These are phyloP conservation scores for Itoplectis maculator DNA, from an alignment of 2,888 invertebrate genomes.

Conservation along the genomic window DNA sequence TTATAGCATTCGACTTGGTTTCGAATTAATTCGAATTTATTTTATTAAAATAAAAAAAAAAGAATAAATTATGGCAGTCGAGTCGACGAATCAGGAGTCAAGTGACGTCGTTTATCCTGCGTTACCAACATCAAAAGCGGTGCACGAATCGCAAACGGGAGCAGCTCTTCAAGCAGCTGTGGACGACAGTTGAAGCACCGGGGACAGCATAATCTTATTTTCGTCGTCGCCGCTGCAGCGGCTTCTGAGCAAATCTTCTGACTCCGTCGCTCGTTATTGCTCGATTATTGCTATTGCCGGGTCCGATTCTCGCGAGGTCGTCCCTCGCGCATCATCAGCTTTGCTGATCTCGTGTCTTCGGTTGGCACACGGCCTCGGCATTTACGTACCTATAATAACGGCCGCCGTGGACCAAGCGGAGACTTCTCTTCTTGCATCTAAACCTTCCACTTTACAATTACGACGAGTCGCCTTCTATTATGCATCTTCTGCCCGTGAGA, in stretches of 20 bases:
- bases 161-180: conserved; percentile 26
- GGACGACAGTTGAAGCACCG: conserved; percentile 38
- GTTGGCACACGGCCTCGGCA: conserved; percentile 71
- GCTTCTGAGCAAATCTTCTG: conserved; percentile 60
- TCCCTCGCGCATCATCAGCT: conserved; percentile 59
- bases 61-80: too few relatives aligned
- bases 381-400: conserved; percentile 72
- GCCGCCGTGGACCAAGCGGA: conserved; percentile 17
- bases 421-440: conserved; percentile 47
- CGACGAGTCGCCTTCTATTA: not conserved
- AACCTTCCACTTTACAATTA: conserved; percentile 19
- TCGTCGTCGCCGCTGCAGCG: conserved; percentile 46
- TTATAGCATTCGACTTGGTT: too few relatives aligned
- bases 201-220: conserved; percentile 62
- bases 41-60: too few relatives aligned
- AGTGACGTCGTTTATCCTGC: not conserved
- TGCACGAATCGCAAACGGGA: not conserved
- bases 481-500: conserved; percentile 8
- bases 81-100: conserved; percentile 26
- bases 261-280: conserved; percentile 69
- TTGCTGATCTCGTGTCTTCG: conserved; percentile 56
- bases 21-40: too few relatives aligned
- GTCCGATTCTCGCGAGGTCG: conserved; percentile 71
- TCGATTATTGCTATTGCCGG: conserved; percentile 75
- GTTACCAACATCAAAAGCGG: conserved; percentile 4